Conservation (phyloP, 2,888 invertebrate genomes). For the Zele albiditarsus region DNA sequence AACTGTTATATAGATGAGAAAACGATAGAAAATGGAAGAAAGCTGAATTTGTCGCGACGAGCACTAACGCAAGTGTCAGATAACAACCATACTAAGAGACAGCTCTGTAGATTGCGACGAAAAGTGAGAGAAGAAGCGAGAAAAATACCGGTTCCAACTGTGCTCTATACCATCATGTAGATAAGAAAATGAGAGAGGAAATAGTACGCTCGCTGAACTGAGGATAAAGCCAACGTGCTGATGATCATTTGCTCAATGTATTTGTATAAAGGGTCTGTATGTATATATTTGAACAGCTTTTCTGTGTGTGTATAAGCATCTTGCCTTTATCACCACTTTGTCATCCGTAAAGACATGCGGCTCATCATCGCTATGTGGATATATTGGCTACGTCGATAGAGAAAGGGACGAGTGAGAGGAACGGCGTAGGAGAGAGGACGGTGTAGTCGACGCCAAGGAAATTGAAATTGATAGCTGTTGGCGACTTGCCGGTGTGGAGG, state of each 20-base stretch:
- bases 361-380: slow-evolving; percentile 33
- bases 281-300: neutral
- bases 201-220: slow-evolving; percentile 31
- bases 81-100: slow-evolving; percentile 9
- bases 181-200: slow-evolving; percentile 43
- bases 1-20: neutral
- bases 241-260: slow-evolving; percentile 1
- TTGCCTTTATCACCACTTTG: slow-evolving; percentile 46
- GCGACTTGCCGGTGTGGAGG: slow-evolving; percentile 33
- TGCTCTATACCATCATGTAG: slow-evolving; percentile 26
- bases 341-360: slow-evolving; percentile 36
- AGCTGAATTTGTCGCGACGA: neutral
- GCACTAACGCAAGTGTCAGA: slow-evolving; percentile 11
- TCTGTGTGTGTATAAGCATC: neutral
- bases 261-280: neutral
- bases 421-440: neutral
- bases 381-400: neutral
- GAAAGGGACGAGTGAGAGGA: neutral
- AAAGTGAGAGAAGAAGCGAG: neutral
- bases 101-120: neutral
- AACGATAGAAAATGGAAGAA: slow-evolving; percentile 10
- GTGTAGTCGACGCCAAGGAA: slow-evolving; percentile 44
- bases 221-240: slow-evolving; percentile 23
- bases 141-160: neutral
- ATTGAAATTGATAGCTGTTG: slow-evolving; percentile 59